Evolutionary conservation across 2,797 vertebrate species (phyloP).

Genomic region (Enteromius paludinosus): DNA sequence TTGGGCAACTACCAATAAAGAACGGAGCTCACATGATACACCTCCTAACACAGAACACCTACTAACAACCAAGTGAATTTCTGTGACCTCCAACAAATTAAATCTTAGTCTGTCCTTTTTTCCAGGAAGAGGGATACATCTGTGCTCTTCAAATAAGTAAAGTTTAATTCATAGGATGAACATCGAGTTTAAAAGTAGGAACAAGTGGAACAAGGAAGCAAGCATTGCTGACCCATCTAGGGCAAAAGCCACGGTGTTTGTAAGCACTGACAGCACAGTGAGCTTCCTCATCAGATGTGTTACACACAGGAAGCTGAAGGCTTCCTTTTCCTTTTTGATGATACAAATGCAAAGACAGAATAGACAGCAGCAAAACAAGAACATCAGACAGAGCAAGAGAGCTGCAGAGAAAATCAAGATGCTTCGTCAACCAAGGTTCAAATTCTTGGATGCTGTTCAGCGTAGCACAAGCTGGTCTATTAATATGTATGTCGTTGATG

Average conservation of each 20-base stretch:
- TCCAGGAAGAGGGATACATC: not conserved
- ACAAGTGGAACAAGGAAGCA: conserved; percentile 36
- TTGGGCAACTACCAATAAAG: not conserved
- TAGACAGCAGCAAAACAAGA: conserved; percentile 15
- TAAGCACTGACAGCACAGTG: conserved; percentile 10
- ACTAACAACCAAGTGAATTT: not conserved
- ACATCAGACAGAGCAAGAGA: conserved; percentile 1
- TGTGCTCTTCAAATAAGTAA: not conserved
- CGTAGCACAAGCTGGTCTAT: conserved; percentile 30
- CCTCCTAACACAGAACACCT: not conserved
- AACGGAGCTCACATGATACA: not conserved
- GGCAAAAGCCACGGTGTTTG: conserved; percentile 38
- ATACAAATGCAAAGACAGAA: conserved; percentile 41
- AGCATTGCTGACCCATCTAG: conserved; percentile 30
- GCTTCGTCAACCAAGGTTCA: conserved; percentile 17
- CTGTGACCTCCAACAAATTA: not conserved
- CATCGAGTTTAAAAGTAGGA: not conserved
- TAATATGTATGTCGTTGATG: conserved; percentile 15
- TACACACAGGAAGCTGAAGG: conserved; percentile 41
- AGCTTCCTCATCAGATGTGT: conserved; percentile 50
- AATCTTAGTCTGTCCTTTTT: not conserved
- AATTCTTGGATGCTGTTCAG: conserved; percentile 11
- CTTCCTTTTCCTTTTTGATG: conserved; percentile 49
- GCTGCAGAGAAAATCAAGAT: conserved; percentile 34
- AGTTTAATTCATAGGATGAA: not conserved